Evolutionary conservation across 2,888 invertebrate species (phyloP).

Genomic region (Microplitis deprimator): DNA sequence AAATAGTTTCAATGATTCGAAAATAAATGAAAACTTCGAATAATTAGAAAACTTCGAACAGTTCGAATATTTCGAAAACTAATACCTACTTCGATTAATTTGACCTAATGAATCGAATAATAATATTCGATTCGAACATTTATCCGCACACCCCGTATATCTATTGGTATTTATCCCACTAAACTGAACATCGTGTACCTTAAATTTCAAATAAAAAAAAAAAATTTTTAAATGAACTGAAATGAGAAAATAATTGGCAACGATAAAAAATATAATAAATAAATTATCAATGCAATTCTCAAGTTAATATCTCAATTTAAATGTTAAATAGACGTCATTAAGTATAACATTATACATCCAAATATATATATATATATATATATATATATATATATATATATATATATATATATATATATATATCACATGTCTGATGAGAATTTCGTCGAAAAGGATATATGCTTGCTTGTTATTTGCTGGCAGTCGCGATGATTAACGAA

Average conservation of each 20-base stretch:
- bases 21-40: too few relatives aligned
- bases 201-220: background rate
- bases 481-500: conserved; percentile 26
- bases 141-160: too few relatives aligned
- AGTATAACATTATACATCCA: conserved; percentile 11
- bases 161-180: too few relatives aligned
- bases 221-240: background rate
- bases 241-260: background rate
- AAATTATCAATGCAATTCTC: conserved; percentile 37
- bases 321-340: conserved; percentile 40
- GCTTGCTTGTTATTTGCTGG: conserved; percentile 16
- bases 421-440: conserved; percentile 21
- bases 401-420: too few relatives aligned
- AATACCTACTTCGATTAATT: too few relatives aligned
- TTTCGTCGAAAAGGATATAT: conserved; percentile 25
- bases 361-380: too few relatives aligned
- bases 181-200: background rate
- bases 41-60: too few relatives aligned
- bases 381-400: too few relatives aligned
- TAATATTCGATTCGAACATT: too few relatives aligned
- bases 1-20: too few relatives aligned
- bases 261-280: conserved; percentile 21
- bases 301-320: conserved; percentile 43
- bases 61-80: too few relatives aligned
- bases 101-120: too few relatives aligned